Conservation (phyloP, 2,888 invertebrate species). For the Athrips mouffetella region DNA sequence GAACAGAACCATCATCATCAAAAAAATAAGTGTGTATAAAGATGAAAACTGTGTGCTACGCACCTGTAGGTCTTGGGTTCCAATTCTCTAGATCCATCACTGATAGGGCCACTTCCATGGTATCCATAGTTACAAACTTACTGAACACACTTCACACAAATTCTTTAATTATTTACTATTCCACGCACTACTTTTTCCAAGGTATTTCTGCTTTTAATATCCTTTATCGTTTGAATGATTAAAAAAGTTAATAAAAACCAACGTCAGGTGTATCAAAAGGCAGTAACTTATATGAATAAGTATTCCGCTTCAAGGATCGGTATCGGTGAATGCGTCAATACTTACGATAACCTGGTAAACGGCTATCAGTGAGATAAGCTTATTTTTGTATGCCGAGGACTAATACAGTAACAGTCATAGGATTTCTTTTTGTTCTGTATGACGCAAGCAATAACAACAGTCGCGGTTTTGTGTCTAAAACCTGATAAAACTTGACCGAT, state of each 20-base stretch:
- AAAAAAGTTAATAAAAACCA: not conserved
- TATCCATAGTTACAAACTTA: constrained; percentile 6
- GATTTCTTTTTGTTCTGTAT: too few relatives aligned
- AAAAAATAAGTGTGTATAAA: too few relatives aligned
- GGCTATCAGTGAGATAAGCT: constrained; percentile 54
- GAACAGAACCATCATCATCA: too few relatives aligned
- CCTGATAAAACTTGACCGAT: too few relatives aligned
- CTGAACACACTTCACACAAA: not conserved
- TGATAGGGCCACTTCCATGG: constrained; percentile 25
- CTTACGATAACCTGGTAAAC: constrained; percentile 47
- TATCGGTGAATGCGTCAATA: constrained; percentile 63
- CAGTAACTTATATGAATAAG: not conserved
- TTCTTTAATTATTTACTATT: too few relatives aligned
- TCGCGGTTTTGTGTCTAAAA: too few relatives aligned
- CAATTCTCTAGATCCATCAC: constrained; percentile 39
- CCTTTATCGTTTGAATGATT: too few relatives aligned
- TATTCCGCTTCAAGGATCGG: constrained; percentile 31
- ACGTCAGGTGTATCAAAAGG: not conserved
- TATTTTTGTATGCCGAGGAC: not conserved
- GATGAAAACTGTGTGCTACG: too few relatives aligned
- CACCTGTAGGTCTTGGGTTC: constrained; percentile 46
- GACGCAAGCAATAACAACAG: too few relatives aligned
- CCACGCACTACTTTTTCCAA: too few relatives aligned
- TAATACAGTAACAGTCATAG: too few relatives aligned
- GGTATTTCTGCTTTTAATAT: too few relatives aligned